These are phyloP conservation scores for Dicentrarchus labrax DNA, from an alignment of 2,113 vertebrate genomes.

Conservation along the genomic window DNA sequence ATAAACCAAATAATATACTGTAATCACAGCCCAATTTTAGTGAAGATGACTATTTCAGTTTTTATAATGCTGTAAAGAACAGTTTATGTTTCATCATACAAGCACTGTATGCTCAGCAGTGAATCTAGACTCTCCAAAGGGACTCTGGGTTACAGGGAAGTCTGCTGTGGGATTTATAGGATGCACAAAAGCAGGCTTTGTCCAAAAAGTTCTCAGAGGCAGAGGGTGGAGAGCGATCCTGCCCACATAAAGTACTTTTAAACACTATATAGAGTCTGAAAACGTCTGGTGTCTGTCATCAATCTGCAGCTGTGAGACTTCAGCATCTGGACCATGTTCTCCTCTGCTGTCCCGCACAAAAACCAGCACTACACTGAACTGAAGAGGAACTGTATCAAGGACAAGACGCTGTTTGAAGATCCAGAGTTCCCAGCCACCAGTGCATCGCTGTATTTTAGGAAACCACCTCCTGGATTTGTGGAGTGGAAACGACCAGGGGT, in stretches of 20 bases:
- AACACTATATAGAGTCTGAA: conserved; percentile 29
- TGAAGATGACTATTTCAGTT: neutral
- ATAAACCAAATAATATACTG: neutral
- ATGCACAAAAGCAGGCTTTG: neutral
- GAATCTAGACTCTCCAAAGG: conserved; percentile 1
- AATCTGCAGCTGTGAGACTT: conserved; percentile 61
- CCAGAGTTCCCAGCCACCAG: conserved; percentile 89
- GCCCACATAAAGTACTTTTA: too few relatives aligned
- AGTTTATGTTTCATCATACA: neutral
- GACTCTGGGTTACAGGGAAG: conserved; percentile 1
- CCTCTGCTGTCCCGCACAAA: conserved; percentile 82
- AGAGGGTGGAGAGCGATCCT: neutral
- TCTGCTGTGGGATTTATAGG: conserved; percentile 19
- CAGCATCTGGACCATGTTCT: conserved; percentile 81
- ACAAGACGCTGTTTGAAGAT: conserved; percentile 90
- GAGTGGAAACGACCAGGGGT: conserved; percentile 95
- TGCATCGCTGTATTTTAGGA: conserved; percentile 88
- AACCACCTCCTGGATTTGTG: conserved; percentile 82
- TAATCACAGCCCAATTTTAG: neutral
- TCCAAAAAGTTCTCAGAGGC: conserved; percentile 7
- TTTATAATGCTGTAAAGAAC: neutral
- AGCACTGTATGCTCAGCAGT: neutral
- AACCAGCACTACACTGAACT: conserved; percentile 89
- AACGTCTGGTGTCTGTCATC: conserved; percentile 34
- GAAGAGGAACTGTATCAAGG: conserved; percentile 85